These are phyloP conservation scores for Ranitomeya imitator DNA, from an alignment of 2,113 vertebrate genomes.

Conservation along the genomic window DNA sequence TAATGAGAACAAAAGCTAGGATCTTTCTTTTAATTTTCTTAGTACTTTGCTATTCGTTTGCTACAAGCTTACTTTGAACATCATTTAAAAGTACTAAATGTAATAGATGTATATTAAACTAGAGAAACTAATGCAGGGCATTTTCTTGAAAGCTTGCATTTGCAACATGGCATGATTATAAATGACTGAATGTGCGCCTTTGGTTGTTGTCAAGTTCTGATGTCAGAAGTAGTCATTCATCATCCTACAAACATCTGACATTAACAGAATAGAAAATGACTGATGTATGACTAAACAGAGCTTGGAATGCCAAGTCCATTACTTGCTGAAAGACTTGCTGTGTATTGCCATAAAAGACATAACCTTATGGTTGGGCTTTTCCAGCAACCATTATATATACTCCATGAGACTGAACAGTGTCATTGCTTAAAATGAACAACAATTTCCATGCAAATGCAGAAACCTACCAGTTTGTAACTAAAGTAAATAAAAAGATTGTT, in stretches of 20 bases:
- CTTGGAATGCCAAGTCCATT: conserved; percentile 55
- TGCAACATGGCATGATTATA: conserved; percentile 49
- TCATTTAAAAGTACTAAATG: conserved; percentile 30
- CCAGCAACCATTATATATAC: not conserved
- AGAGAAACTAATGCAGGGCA: conserved; percentile 21
- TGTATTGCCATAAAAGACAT: conserved; percentile 37
- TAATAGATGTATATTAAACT: conserved; percentile 38
- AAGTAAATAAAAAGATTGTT: not conserved
- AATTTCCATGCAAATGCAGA: not conserved
- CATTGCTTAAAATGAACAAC: not conserved
- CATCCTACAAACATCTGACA: conserved; percentile 52
- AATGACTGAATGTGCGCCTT: conserved; percentile 47
- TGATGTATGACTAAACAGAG: conserved; percentile 55
- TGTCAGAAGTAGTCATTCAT: conserved; percentile 50
- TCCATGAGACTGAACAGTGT: not conserved
- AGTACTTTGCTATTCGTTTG: not conserved
- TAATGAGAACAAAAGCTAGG: too few relatives aligned
- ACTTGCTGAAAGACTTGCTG: conserved; percentile 38
- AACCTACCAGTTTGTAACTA: not conserved
- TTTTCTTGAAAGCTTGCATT: conserved; percentile 46
- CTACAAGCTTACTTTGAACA: not conserved
- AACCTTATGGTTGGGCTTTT: conserved; percentile 32
- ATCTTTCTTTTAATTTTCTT: not conserved
- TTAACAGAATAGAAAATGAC: conserved; percentile 52
- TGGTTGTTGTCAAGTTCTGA: conserved; percentile 54